phyloP scores from a whole-genome alignment of 2,888 invertebrate genomes.

The Apamea epomidion region DNA sequence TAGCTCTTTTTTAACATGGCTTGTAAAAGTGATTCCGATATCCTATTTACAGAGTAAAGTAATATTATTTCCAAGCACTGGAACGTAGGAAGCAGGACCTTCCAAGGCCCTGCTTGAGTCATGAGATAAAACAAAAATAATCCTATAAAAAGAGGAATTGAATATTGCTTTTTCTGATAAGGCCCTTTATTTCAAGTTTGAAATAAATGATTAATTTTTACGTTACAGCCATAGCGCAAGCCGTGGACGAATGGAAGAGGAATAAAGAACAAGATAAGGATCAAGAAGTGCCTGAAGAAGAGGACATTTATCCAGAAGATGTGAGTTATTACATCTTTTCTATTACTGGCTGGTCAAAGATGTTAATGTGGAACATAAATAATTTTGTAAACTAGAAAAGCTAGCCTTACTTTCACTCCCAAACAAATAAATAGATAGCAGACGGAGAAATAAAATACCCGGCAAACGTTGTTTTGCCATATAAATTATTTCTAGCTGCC shows the following conservation, averaged over 20 bases:
- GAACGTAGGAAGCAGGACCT: neutral
- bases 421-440: neutral
- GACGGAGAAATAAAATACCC: neutral
- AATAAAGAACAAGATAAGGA: constrained; percentile 89
- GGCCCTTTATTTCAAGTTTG: neutral
- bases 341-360: neutral
- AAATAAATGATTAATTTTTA: neutral
- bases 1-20: neutral
- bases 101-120: neutral
- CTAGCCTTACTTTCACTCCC: neutral
- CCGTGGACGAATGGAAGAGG: constrained; percentile 94
- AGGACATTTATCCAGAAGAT: constrained; percentile 93
- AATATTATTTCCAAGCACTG: neutral
- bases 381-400: neutral
- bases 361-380: too few species aligned
- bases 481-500: too few species aligned
- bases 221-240: constrained; percentile 83
- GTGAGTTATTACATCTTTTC: constrained; percentile 76
- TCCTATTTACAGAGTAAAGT: neutral
- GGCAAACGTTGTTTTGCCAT: too few species aligned
- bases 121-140: neutral
- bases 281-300: constrained; percentile 92
- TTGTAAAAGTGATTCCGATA: neutral
- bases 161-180: neutral
- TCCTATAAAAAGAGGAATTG: neutral